Evolutionary conservation across 1,140 invertebrate species (phyloP).

Genomic region (Ceratina australensis): DNA sequence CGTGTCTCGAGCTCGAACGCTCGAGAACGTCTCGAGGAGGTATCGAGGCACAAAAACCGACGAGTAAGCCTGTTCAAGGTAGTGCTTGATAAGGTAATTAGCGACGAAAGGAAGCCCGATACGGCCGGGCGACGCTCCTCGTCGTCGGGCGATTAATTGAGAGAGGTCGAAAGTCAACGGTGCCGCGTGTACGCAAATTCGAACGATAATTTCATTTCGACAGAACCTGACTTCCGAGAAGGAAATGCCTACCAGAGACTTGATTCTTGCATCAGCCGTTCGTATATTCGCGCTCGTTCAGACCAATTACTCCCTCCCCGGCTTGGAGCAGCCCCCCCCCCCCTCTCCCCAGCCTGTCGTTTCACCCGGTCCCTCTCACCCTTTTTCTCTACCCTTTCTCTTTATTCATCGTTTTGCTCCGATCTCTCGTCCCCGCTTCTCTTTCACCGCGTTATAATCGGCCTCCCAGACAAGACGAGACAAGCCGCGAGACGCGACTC

Average conservation of each 20-base stretch:
- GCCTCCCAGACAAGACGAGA: constrained; percentile 46
- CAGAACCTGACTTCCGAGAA: constrained; percentile 32
- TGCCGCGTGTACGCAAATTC: background rate
- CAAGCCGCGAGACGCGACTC: constrained; percentile 39
- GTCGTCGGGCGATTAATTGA: background rate
- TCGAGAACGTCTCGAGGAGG: background rate
- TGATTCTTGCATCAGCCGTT: constrained; percentile 58
- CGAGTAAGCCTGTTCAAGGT: background rate
- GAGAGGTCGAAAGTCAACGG: background rate
- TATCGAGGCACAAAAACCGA: constrained; percentile 1
- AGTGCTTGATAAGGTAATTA: background rate
- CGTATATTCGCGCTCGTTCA: constrained; percentile 36
- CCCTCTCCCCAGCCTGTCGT: background rate
- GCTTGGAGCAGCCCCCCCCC: no score
- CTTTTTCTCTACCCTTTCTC: background rate
- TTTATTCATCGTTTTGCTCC: no score
- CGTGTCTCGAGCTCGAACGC: background rate
- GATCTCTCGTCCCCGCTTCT: background rate
- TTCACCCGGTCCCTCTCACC: background rate
- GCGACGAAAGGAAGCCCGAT: background rate
- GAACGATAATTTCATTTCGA: constrained; percentile 1
- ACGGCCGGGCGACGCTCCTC: no score
- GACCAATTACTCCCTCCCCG: constrained; percentile 48
- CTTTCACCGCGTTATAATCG: constrained; percentile 37
- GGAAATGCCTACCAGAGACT: constrained; percentile 43